A percentile compares a stretch with the other conserved stretches of the same genome.
Conservation (phyloP, 2,888 invertebrate genomes). For the Drosophila cracens region DNA sequence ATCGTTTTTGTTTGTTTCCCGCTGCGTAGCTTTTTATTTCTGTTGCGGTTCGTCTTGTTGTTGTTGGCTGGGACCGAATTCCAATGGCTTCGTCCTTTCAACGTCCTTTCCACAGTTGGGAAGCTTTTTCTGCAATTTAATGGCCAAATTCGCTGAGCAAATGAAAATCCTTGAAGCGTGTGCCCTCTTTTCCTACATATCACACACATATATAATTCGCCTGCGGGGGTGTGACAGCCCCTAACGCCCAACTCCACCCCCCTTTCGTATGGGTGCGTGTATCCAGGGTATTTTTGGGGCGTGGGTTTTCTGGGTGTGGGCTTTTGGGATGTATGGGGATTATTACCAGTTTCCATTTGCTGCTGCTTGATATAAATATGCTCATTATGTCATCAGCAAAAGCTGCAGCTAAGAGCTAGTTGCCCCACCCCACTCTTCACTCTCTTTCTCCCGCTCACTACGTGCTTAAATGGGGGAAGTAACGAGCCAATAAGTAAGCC, state of each 20-base stretch:
- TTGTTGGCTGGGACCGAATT: slow-evolving; percentile 36
- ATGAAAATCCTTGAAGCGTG: slow-evolving; percentile 36
- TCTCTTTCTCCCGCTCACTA: not conserved
- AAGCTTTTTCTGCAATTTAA: slow-evolving; percentile 49
- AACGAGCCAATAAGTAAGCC: slow-evolving; percentile 12
- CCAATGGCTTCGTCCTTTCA: slow-evolving; percentile 75
- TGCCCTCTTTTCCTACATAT: slow-evolving; percentile 20
- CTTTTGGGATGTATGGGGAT: slow-evolving; percentile 26
- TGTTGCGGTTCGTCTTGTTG: not conserved
- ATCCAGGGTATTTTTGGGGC: not conserved
- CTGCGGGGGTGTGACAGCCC: slow-evolving; percentile 21
- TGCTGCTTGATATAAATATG: slow-evolving; percentile 39
- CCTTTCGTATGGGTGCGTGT: not conserved
- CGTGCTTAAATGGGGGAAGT: not conserved
- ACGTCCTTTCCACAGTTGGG: slow-evolving; percentile 68
- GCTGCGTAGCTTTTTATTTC: slow-evolving; percentile 6
- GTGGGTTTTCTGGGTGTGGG: slow-evolving; percentile 4
- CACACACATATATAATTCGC: slow-evolving; percentile 10
- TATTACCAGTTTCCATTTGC: slow-evolving; percentile 35
- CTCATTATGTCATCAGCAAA: slow-evolving; percentile 60
- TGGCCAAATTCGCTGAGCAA: slow-evolving; percentile 41
- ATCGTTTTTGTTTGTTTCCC: not conserved
- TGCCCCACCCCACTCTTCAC: not conserved
- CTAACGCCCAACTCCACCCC: not conserved
- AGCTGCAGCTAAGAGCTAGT: slow-evolving; percentile 22